A percentile compares a stretch with the other conserved stretches of the same genome.
Conservation (phyloP, 2,113 vertebrate species). For the Oophaga pumilio region DNA sequence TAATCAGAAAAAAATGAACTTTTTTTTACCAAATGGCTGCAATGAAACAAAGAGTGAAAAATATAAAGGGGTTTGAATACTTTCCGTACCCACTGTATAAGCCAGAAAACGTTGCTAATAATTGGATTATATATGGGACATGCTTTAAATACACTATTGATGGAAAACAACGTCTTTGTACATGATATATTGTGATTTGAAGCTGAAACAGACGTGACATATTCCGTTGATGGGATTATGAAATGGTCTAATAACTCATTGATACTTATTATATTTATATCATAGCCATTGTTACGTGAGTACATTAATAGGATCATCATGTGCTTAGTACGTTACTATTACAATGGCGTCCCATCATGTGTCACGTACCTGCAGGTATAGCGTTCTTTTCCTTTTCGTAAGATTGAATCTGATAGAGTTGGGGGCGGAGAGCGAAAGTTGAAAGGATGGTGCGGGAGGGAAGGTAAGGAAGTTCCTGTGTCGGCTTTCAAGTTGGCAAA, state of each 20-base stretch:
- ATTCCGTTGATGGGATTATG: too few relatives aligned
- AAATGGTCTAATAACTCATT: not conserved
- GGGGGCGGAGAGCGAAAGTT: constrained; percentile 93
- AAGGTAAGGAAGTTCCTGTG: constrained; percentile 83
- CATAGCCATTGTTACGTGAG: not conserved
- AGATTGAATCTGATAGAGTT: constrained; percentile 94
- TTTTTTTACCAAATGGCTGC: too few relatives aligned
- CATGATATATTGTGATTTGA: too few relatives aligned
- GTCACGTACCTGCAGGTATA: constrained; percentile 93
- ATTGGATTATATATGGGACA: too few relatives aligned
- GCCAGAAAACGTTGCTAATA: too few relatives aligned
- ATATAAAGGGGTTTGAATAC: too few relatives aligned
- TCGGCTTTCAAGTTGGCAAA: constrained; percentile 93
- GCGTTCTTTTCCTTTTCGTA: constrained; percentile 98
- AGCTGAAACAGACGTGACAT: too few relatives aligned
- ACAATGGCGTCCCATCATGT: not conserved
- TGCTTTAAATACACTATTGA: too few relatives aligned
- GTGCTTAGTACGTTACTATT: not conserved
- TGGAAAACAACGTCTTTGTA: too few relatives aligned
- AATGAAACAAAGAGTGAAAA: too few relatives aligned
- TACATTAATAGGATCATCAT: not conserved
- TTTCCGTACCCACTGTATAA: too few relatives aligned
- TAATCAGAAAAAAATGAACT: too few relatives aligned
- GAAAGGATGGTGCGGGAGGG: constrained; percentile 92
- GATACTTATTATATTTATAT: not conserved